phyloP scores from a whole-genome alignment of 2,797 vertebrate species.

The Vultur gryphus region DNA sequence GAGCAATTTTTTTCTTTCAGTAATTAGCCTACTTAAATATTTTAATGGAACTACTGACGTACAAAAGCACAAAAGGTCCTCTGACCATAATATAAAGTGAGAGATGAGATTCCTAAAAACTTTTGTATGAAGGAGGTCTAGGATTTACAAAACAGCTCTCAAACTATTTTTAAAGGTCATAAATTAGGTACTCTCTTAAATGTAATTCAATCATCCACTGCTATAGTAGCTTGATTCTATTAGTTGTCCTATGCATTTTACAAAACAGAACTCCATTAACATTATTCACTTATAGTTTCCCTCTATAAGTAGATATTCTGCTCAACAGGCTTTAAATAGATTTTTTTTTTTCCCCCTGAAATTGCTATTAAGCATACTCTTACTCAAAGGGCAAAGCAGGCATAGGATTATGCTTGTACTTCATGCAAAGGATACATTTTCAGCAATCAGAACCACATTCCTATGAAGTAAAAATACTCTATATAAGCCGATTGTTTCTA shows the following conservation, averaged over 20 bases:
- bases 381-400: slow-evolving; percentile 71
- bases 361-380: slow-evolving; percentile 71
- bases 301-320: slow-evolving; percentile 52
- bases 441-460: slow-evolving; percentile 71
- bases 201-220: slow-evolving; percentile 48
- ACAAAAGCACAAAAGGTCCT: neutral
- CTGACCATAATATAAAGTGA: neutral
- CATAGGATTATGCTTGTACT: slow-evolving; percentile 68
- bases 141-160: neutral
- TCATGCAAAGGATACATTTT: slow-evolving; percentile 67
- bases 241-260: slow-evolving; percentile 44
- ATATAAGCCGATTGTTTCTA: slow-evolving; percentile 70
- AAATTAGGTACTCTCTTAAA: slow-evolving; percentile 54
- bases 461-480: slow-evolving; percentile 64
- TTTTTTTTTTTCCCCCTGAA: slow-evolving; percentile 18
- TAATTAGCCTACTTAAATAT: slow-evolving; percentile 54
- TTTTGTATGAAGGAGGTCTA: neutral
- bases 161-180: slow-evolving; percentile 48
- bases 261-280: slow-evolving; percentile 66
- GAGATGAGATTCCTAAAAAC: neutral
- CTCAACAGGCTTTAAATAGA: slow-evolving; percentile 67
- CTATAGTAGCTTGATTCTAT: slow-evolving; percentile 51
- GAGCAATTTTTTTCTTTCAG: neutral
- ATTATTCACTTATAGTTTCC: slow-evolving; percentile 52
- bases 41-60: slow-evolving; percentile 1